phyloP scores from a whole-genome alignment of 2,888 invertebrate species.

The Drepana falcataria region DNA sequence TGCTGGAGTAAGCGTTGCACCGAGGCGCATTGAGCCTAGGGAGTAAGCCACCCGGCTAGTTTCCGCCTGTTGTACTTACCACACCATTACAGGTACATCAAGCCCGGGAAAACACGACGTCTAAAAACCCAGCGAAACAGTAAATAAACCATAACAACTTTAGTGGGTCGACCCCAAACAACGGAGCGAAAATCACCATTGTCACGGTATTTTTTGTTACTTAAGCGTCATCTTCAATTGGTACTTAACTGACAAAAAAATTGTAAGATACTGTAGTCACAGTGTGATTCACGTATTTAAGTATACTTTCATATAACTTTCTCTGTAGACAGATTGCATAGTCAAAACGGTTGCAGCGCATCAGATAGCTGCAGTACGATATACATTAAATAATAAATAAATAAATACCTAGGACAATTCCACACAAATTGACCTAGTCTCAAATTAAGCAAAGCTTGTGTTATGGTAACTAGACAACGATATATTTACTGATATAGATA shows the following conservation, averaged over 20 bases:
- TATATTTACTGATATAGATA: too few species aligned
- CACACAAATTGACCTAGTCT: too few species aligned
- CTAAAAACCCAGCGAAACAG: neutral
- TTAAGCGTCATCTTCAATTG: neutral
- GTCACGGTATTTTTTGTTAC: neutral
- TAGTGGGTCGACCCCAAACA: neutral
- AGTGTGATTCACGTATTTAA: too few species aligned
- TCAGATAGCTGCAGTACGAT: too few species aligned
- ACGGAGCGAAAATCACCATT: neutral
- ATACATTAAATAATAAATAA: too few species aligned
- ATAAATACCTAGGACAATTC: too few species aligned
- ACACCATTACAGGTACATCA: neutral
- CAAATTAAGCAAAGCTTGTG: too few species aligned
- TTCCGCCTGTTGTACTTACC: neutral
- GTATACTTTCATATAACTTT: too few species aligned
- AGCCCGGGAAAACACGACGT: neutral
- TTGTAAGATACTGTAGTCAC: neutral
- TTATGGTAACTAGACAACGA: too few species aligned
- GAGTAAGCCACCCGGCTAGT: neutral
- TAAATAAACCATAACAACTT: neutral
- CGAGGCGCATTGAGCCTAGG: neutral
- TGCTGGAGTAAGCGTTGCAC: slow-evolving; percentile 20
- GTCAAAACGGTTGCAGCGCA: too few species aligned
- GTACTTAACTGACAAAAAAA: neutral
- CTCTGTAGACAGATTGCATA: too few species aligned